Evolutionary conservation across 2,888 invertebrate genomes (phyloP), one percentile per base, ranked within the genome.

Genomic region (Caenorhabditis doughertyi): DNA sequence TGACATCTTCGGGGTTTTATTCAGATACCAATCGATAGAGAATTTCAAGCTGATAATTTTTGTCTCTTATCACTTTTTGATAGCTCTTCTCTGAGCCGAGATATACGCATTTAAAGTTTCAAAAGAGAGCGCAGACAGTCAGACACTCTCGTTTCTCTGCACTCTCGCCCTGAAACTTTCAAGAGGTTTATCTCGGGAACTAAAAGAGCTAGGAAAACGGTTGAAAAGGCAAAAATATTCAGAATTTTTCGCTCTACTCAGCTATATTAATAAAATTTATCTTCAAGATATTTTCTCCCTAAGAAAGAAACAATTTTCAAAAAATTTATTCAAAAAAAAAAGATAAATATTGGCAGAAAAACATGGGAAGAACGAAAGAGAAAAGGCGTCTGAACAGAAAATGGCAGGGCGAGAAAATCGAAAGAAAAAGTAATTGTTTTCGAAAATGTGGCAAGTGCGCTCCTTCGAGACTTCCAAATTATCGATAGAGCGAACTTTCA

Each of bases 301-400:
- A n/a, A n/a, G n/a, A 56, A 56, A 56, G 29, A 16, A 29, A 18
- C 27, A n/a, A 56, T 8, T 39, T 39, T 58, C 27, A 8, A 39
- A 64, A 47, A 42, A 62, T 32, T 42, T 21, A 62, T 62, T 27
- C n/a, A 56, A 23, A 62, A 51, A 51, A 51, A 51, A 51, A 7
- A 7, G 51, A 51, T 23, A 42, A 64, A 44, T 27, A 32, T 18
- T 65, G 65, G 65, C 65, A 65, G 65, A 23, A 64, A 18, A 51
- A 51, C n/a, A 51, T 32, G n/a, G n/a, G 51, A 44, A 58, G 35
- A 56, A 64, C 18, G 67, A 29, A 23, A 23, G 47, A n/a, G 39
- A 39, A 39, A 39, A 13, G 16, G 16, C 4, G 13, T 39, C 13
- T 9, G 9, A 32, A 32, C 32, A 32, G 32, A 32, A 32, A 32